phyloP scores from a whole-genome alignment of 2,888 invertebrate species.

The Beris morrisii region DNA sequence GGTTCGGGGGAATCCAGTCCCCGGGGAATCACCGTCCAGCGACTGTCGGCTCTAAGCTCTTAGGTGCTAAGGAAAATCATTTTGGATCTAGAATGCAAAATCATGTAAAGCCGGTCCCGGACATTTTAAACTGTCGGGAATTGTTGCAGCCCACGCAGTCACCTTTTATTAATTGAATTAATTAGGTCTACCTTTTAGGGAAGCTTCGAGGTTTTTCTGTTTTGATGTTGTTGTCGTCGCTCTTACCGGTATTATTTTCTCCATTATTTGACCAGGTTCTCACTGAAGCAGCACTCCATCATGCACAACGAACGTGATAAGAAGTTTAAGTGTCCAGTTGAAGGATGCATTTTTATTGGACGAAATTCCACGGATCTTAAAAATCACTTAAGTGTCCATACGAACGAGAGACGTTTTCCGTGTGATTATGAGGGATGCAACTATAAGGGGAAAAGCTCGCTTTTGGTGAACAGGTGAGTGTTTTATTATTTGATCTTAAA shows the following conservation, averaged over 20 bases:
- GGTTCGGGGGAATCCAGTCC: too few species aligned
- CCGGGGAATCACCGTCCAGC: too few species aligned
- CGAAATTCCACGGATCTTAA: conserved; percentile 61
- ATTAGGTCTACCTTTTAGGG: conserved; percentile 35
- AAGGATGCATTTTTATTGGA: conserved; percentile 62
- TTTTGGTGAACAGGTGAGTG: conserved; percentile 58
- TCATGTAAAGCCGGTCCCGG: conserved; percentile 32
- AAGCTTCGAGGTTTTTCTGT: not conserved
- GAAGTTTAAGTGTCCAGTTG: conserved; percentile 59
- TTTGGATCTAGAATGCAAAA: conserved; percentile 37
- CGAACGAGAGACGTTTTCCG: conserved; percentile 56
- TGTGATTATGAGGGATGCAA: conserved; percentile 57
- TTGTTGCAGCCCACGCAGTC: conserved; percentile 31
- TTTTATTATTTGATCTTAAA: not conserved
- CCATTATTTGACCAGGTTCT: conserved; percentile 56
- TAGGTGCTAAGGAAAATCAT: too few species aligned
- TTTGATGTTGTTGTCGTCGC: conserved; percentile 2
- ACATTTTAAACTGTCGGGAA: conserved; percentile 3
- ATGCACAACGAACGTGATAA: conserved; percentile 53
- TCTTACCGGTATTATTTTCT: conserved; percentile 3
- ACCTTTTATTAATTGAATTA: conserved; percentile 42
- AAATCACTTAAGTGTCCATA: conserved; percentile 62
- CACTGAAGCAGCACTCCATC: conserved; percentile 63
- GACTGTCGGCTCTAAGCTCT: too few species aligned
- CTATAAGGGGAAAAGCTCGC: conserved; percentile 61